phyloP scores from a whole-genome alignment of 2,888 invertebrate species.

The Lepidocyrtinus sp. region DNA sequence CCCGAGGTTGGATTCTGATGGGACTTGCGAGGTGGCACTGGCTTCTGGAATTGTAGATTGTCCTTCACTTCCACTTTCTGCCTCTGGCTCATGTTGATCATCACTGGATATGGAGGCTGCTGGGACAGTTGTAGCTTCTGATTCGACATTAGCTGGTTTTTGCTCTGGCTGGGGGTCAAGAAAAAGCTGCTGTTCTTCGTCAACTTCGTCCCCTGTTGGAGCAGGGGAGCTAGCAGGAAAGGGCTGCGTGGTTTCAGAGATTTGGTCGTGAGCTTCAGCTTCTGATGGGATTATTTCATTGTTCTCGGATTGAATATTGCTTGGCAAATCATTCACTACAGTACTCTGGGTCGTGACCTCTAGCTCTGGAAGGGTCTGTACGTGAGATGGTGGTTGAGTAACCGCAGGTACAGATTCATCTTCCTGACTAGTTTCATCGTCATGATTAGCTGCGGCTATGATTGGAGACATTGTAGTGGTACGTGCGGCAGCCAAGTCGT shows the following conservation, averaged over 20 bases:
- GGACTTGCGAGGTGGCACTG: conserved; percentile 44
- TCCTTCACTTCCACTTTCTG: conserved; percentile 25
- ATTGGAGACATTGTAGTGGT: conserved; percentile 14
- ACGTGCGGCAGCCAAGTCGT: not conserved
- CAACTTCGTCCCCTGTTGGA: conserved; percentile 32
- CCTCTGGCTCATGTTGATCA: not conserved
- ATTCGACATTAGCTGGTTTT: conserved; percentile 22
- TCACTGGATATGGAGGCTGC: conserved; percentile 19
- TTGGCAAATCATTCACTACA: not conserved
- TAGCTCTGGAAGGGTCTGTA: not conserved
- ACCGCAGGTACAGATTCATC: conserved; percentile 14
- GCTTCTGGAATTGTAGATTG: conserved; percentile 7
- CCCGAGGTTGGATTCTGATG: conserved; percentile 37
- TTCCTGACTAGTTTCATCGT: conserved; percentile 18
- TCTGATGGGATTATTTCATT: too few species aligned
- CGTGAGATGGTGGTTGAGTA: conserved; percentile 4
- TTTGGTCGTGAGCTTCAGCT: not conserved
- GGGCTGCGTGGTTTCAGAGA: conserved; percentile 38
- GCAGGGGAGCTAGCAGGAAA: conserved; percentile 48
- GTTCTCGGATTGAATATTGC: not conserved
- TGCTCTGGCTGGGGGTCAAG: conserved; percentile 18
- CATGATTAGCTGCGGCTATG: not conserved
- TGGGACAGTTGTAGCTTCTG: not conserved
- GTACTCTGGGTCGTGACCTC: not conserved
- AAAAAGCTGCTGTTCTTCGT: conserved; percentile 40